Evolutionary conservation across 2,888 invertebrate species (phyloP), one percentile per base, ranked within the genome.

Genomic region (Oxyscelio sp.): DNA sequence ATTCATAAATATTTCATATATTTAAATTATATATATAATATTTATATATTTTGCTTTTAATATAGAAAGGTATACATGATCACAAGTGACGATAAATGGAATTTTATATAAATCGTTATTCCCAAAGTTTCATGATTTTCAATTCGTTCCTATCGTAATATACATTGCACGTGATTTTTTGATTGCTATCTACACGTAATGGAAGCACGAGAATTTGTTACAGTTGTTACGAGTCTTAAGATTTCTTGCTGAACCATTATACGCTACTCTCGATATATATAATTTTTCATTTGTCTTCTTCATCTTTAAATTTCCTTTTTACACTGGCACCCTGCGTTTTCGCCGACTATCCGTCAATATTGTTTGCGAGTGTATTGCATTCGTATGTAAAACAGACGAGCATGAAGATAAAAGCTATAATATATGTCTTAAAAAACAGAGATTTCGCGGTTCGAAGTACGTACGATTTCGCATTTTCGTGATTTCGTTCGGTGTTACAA

Each of bases 171-270:
- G 24, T 58, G 34, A 66, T 34, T 4, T 77, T 68, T 78, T 71
- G 71, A 79, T 65, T 71, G 63, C 45, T 71, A 65, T 79, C 79
- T 75, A 82, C 61, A 58, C 19, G 54, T 75, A 82, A 61, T 82
- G 74, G 81, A 82, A 82, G 81, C 81, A 70, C 81, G 40, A 75
- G 48, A 75, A 68, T 81, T 74, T 70, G 59, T 75, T 61, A 66
- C 48, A 80, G 43, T 73, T 73, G 38, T 56, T 66, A 63, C 74
- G 81, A 75, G 81, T 82, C 75, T 82, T 82, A 82, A 82, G 81
- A 63, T 82, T 75, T 74, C 70, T 75, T 82, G 59, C 40, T 68
- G 43, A 61, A 59, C 68, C 38, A 22, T 24, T 38, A 22, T 63
- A 22, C 11, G 22, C 38, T 19, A 40, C 45, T 31, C 56, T 22